Evolutionary conservation across 2,888 invertebrate genomes (phyloP).

Genomic region (Microplitis manilae): DNA sequence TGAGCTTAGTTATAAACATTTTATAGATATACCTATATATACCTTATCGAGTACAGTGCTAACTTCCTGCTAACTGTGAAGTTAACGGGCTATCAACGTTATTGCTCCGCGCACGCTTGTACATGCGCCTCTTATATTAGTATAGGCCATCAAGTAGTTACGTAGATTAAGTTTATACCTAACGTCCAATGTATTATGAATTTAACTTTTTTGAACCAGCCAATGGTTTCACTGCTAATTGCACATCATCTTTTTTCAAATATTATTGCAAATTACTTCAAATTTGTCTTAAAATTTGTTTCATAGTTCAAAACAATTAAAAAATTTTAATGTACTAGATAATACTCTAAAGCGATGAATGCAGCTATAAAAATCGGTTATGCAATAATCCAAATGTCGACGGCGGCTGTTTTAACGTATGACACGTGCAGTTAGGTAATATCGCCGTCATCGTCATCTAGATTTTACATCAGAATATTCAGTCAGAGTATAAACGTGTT

Average conservation of each 20-base stretch:
- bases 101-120: conserved; percentile 19
- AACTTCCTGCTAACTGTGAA: conserved; percentile 43
- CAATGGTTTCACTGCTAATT: neutral
- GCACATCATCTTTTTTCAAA: neutral
- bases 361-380: conserved; percentile 25
- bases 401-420: conserved; percentile 54
- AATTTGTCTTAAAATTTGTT: no score
- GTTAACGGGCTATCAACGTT: conserved; percentile 43
- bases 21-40: no score
- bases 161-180: conserved; percentile 29
- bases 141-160: conserved; percentile 34
- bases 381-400: conserved; percentile 38
- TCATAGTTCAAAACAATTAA: neutral
- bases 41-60: neutral
- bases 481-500: neutral
- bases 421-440: conserved; percentile 58
- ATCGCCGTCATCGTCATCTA: conserved; percentile 31
- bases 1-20: no score
- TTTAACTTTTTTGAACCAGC: conserved; percentile 14
- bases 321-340: neutral
- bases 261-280: no score
- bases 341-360: conserved; percentile 1
- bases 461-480: conserved; percentile 33
- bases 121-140: conserved; percentile 17
- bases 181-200: neutral